These are phyloP conservation scores for Melitaea athalia DNA, from an alignment of 2,888 invertebrate species.

Conservation along the genomic window DNA sequence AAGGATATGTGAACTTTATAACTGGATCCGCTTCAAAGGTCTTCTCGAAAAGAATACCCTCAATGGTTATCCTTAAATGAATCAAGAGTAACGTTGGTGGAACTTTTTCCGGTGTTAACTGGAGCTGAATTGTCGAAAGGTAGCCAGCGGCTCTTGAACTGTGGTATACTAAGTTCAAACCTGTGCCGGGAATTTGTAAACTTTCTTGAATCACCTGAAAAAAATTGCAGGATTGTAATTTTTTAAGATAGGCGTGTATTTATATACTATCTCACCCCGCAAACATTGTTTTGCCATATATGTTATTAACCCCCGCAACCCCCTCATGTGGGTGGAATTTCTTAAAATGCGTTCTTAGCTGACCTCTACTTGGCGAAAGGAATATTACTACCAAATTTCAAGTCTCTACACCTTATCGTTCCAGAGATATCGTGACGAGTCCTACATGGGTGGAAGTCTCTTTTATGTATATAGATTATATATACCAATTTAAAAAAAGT, in stretches of 20 bases:
- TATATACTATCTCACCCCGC: too few relatives aligned
- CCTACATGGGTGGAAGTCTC: too few relatives aligned
- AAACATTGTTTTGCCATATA: too few relatives aligned
- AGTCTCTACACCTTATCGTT: too few relatives aligned
- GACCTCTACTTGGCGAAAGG: too few relatives aligned
- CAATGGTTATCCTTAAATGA: conserved; percentile 95
- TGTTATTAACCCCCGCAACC: too few relatives aligned
- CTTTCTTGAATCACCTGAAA: conserved; percentile 95
- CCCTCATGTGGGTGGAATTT: too few relatives aligned
- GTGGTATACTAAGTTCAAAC: conserved; percentile 97
- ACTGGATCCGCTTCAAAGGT: conserved; percentile 97
- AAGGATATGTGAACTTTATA: conserved; percentile 98
- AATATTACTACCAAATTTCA: too few relatives aligned
- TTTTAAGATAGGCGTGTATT: not conserved
- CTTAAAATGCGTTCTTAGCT: too few relatives aligned
- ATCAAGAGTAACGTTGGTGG: conserved; percentile 92
- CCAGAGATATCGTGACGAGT: too few relatives aligned
- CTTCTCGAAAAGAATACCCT: conserved; percentile 96
- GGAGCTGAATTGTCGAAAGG: conserved; percentile 94
- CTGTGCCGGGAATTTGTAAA: conserved; percentile 95
- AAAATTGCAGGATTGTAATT: not conserved
- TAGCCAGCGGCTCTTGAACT: conserved; percentile 97
- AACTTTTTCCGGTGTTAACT: conserved; percentile 92
- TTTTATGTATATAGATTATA: too few relatives aligned
- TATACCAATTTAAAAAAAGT: too few relatives aligned